phyloP scores from a whole-genome alignment of 2,797 vertebrate species.

The Eremophila alpestris region DNA sequence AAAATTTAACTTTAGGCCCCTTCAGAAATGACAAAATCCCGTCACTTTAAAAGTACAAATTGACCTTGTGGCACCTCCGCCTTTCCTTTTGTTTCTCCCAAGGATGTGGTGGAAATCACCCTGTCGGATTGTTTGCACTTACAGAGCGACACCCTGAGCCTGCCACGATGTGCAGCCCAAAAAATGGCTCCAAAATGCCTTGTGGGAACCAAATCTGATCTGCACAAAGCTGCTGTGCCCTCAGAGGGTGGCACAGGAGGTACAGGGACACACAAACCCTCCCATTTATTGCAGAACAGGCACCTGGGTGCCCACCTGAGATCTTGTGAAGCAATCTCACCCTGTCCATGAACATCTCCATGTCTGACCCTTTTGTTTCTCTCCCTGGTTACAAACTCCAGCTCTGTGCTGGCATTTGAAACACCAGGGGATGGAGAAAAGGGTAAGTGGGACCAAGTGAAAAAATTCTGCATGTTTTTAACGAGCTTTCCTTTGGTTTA shows the following conservation, averaged over 20 bases:
- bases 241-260: fast-evolving
- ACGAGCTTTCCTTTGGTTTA: constrained; percentile 71
- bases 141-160: background rate
- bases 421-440: constrained; percentile 21
- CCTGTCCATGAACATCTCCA: background rate
- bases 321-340: background rate
- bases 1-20: background rate
- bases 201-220: background rate
- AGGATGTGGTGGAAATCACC: background rate
- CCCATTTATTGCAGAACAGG: background rate
- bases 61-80: background rate
- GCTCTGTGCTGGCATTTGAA: constrained; percentile 34
- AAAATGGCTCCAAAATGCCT: fast-evolving
- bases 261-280: fast-evolving
- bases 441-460: background rate
- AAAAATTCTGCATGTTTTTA: constrained; percentile 48
- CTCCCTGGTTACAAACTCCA: background rate
- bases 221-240: background rate
- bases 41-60: background rate
- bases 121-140: background rate
- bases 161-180: fast-evolving
- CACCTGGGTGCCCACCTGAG: background rate
- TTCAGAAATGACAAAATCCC: background rate
- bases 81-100: background rate
- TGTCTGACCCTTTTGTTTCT: background rate